Conservation (phyloP, 2,888 invertebrate species). For the Heliconius hortense region DNA sequence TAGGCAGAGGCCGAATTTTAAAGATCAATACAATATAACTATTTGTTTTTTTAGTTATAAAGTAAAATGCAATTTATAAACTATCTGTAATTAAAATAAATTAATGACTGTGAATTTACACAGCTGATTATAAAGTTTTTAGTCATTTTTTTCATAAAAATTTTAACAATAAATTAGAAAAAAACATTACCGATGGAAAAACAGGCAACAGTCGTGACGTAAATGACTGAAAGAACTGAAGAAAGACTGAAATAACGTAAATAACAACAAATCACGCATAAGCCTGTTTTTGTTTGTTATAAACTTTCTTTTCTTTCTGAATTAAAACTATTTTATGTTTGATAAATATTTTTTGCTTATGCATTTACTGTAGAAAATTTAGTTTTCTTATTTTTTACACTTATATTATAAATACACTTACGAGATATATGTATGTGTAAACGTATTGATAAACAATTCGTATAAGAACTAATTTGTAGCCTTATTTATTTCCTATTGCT, state of each 20-base stretch:
- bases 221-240: conserved; percentile 27
- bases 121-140: conserved; percentile 27
- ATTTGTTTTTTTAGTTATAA: not conserved
- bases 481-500: no score
- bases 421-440: no score
- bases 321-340: no score
- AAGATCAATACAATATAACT: no score
- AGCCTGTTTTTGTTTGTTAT: conserved; percentile 7
- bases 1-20: no score
- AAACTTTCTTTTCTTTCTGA: not conserved
- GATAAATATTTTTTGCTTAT: no score
- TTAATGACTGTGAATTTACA: conserved; percentile 29
- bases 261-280: conserved; percentile 38
- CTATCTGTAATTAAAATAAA: not conserved
- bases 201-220: conserved; percentile 40
- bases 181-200: conserved; percentile 36
- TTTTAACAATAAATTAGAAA: conserved; percentile 36
- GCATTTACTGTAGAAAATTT: no score
- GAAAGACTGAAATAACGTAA: no score
- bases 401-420: no score
- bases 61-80: not conserved
- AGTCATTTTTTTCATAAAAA: conserved; percentile 39
- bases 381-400: no score
- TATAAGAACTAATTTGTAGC: no score
- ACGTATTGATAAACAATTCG: no score